Evolutionary conservation across 2,113 vertebrate species (phyloP), one percentile per base, ranked within the genome.

Genomic region (Chaetodon trifascialis): DNA sequence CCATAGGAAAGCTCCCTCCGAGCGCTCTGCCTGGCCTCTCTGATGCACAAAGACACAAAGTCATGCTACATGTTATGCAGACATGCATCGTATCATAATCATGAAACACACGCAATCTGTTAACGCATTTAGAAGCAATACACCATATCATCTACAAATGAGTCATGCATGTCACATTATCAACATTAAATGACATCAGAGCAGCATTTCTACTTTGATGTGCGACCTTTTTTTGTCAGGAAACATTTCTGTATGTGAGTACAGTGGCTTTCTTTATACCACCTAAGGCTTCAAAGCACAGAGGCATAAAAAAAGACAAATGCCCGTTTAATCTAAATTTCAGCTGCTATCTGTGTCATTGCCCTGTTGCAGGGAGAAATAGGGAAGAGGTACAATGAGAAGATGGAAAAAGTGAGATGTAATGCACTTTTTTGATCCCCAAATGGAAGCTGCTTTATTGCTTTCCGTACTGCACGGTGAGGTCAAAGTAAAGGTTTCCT

Each of bases 11-110:
- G 60, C 86, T 88, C 97, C 88, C 83, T 93, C 72, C 91, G 82
- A 40, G 80, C 19, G 38, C 85, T 91, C 59, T 7, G 76, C 65
- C 73, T 71, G 59, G 88, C 88, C 71, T 84, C 88, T 71, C 96
- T 97, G 83, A 82, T 60, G 91, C 68, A 87, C 44, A 79, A 36
- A 85, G 25, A 87, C n/a, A 83, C 55, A 21, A 42, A 80, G 40
- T 75, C 52, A 49, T 70, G 58, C 49, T 52, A 63, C 49, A 62
- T 59, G 47, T 62, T 73, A 71, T 36, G 23, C 34, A 42, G 23
- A 73, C 44, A 77, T 55, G 46, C 42, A n/a, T 76, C 59, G 58
- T 47, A 49, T 69, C 49, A 73, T 67, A 23, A 58, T 17, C 73
- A 66, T n/a, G 58, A 42, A 67, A 54, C 11, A 65, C 42, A 67